Base-by-base conservation (phyloP, 1,140 invertebrate species). In the Leguminivora glycinivorella region DNA sequence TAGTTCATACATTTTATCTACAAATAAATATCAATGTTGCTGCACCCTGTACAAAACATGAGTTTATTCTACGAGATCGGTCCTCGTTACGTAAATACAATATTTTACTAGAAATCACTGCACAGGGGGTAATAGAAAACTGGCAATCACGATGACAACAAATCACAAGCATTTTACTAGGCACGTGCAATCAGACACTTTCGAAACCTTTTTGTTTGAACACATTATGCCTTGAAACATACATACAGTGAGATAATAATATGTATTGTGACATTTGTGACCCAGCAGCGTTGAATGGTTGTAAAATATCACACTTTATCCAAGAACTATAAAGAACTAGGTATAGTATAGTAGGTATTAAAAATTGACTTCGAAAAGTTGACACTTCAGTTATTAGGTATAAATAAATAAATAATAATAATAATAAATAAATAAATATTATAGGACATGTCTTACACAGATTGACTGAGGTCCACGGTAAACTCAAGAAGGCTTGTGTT, bases 81-180 rank as follows among this genome's bases (percentile, higher is more conserved):
- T 4, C 29, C 56, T 70, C 56, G 34, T 70, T 63, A 70, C 10
- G 24, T 70, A 63, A 70, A 14, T 26, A 58, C 56, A 17, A 58
- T 58, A 12, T n/a, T 52, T 58, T 29, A 58, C 56, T n/a, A 14
- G 56, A 19, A 58, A 58, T 26, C 56, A 58, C 56, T 56, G 19
- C 9, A 2, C 22, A 10, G 52, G 1, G 4, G 7, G 19, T 25
- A 56, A 56, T 25, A 17, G 52, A 56, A 56, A 12, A 56, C 7
- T 25, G 22, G 52, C 52, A 22, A 56, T 9, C 52, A 56, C 52
- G 52, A 56, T 56, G 24, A 56, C 24, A 25, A 58, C 56, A 25
- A 26, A 58, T 58, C 25, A 58, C 25, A 58, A 58, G 10, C 14
- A 12, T 58, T 58, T n/a, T 4, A 29, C 22, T 6, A n/a, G n/a